phyloP scores from a whole-genome alignment of 2,888 invertebrate genomes.

The Hypselothyrea guttata region DNA sequence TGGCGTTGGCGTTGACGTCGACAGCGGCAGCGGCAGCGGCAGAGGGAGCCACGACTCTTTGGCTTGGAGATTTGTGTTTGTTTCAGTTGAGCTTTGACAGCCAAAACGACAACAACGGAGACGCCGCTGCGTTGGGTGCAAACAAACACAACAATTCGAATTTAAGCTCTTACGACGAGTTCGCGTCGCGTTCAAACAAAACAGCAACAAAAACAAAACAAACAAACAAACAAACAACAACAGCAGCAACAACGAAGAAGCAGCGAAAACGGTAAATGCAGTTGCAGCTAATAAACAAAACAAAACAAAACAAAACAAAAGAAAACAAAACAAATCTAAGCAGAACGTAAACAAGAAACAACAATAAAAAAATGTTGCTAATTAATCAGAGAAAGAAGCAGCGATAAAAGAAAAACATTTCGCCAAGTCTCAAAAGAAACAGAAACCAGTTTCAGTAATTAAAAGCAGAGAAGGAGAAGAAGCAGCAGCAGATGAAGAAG shows the following conservation, averaged over 20 bases:
- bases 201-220: constrained; percentile 22
- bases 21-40: constrained; percentile 31
- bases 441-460: constrained; percentile 22
- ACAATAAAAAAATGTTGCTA: constrained; percentile 37
- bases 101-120: constrained; percentile 66
- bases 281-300: constrained; percentile 14
- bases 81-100: constrained; percentile 80
- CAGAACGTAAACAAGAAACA: constrained; percentile 11
- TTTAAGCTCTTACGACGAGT: constrained; percentile 49
- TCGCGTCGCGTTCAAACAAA: constrained; percentile 54
- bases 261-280: constrained; percentile 43
- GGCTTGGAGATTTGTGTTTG: constrained; percentile 15
- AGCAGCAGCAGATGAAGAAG: constrained; percentile 7
- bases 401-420: constrained; percentile 2
- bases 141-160: constrained; percentile 28
- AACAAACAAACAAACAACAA: constrained; percentile 17
- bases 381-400: constrained; percentile 38
- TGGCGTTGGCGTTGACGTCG: constrained; percentile 25
- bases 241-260: constrained; percentile 12
- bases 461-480: constrained; percentile 10
- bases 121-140: constrained; percentile 73
- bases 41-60: background rate
- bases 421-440: constrained; percentile 6
- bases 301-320: constrained; percentile 3
- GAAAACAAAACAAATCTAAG: constrained; percentile 15